A percentile compares a stretch with the other conserved stretches of the same genome.
Evolutionary conservation across 2,888 invertebrate species (phyloP).

Genomic region (Tromatobia lineatoria): DNA sequence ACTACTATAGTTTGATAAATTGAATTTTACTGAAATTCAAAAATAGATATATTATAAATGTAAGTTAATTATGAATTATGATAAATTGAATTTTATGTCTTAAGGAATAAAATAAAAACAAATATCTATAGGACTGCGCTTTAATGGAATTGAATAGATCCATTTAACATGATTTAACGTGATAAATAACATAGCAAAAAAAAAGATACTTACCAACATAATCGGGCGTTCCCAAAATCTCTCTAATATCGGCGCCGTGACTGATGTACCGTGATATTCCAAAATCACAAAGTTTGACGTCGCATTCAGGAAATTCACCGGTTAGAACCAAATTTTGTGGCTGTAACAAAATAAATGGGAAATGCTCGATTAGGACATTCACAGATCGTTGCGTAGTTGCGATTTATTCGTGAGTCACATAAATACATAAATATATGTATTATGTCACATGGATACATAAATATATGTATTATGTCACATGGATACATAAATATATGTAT

Average conservation of each 20-base stretch:
- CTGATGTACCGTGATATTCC: constrained; percentile 97
- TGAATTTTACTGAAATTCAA: no score
- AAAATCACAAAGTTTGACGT: constrained; percentile 96
- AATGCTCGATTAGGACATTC: constrained; percentile 51
- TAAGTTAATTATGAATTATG: no score
- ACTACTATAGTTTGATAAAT: no score
- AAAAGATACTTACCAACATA: constrained; percentile 92
- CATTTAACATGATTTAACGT: neutral
- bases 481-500: no score
- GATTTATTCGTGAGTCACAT: constrained; percentile 3
- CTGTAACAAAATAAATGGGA: constrained; percentile 86
- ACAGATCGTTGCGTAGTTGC: constrained; percentile 15
- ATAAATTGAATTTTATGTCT: no score
- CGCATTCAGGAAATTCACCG: constrained; percentile 91
- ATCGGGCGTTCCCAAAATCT: constrained; percentile 98
- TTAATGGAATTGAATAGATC: neutral
- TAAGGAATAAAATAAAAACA: no score
- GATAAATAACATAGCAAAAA: neutral
- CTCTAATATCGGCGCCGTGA: constrained; percentile 96
- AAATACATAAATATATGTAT: neutral
- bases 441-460: neutral
- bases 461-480: no score
- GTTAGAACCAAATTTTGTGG: constrained; percentile 98
- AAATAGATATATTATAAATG: no score
- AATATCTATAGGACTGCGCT: no score